Conservation (phyloP, 92 coral and sea anemone species). For the Porites rus region DNA sequence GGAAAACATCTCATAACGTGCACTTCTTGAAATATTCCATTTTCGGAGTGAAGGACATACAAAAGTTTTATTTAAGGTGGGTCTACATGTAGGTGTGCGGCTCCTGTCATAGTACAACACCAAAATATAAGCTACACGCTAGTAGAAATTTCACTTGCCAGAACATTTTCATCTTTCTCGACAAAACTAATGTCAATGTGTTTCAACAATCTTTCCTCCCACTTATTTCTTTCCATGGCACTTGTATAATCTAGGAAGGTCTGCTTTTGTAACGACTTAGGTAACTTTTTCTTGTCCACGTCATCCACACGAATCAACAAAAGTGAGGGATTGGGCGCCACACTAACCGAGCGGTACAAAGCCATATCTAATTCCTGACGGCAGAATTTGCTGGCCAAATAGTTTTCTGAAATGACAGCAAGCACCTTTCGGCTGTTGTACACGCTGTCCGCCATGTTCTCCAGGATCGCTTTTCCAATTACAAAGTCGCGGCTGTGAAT, state of each 20-base stretch:
- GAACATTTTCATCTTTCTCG: neutral
- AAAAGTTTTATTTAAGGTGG: too few relatives aligned
- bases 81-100: too few relatives aligned
- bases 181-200: slow-evolving; percentile 36
- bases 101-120: too few relatives aligned
- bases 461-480: slow-evolving; percentile 78
- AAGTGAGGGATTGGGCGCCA: slow-evolving; percentile 68
- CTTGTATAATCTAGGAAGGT: slow-evolving; percentile 73
- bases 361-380: slow-evolving; percentile 84
- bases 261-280: slow-evolving; percentile 67
- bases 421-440: slow-evolving; percentile 80
- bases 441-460: slow-evolving; percentile 88
- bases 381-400: slow-evolving; percentile 78
- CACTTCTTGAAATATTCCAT: too few relatives aligned
- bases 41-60: too few relatives aligned
- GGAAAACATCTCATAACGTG: too few relatives aligned
- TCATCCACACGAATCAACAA: slow-evolving; percentile 70
- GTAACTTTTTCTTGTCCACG: slow-evolving; percentile 70
- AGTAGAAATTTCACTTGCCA: too few relatives aligned
- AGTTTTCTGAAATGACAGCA: slow-evolving; percentile 78
- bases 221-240: slow-evolving; percentile 57
- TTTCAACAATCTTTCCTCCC: slow-evolving; percentile 70
- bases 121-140: too few relatives aligned
- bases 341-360: slow-evolving; percentile 62
- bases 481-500: slow-evolving; percentile 88